Evolutionary conservation across 2,113 vertebrate species (phyloP), one percentile per base, ranked within the genome.

Genomic region (Bufo bufo): DNA sequence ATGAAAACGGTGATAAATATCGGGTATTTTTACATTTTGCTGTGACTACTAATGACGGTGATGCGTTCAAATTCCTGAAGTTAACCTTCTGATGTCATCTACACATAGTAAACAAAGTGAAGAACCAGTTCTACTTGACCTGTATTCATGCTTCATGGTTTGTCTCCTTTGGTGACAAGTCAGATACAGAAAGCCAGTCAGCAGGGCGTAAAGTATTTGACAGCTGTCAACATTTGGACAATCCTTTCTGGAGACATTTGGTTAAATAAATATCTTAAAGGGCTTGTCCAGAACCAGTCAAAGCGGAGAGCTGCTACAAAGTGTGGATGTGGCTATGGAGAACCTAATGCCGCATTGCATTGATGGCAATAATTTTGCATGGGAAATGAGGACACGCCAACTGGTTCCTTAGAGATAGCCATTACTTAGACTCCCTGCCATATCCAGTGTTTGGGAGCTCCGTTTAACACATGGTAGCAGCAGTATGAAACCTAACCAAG

Each of bases 81-180:
- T 75, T 19, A 49, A 50, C 7, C 72, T 75, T 50, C 72, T 75
- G 45, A 49, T 50, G 45, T 75, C 72, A 75, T 74, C 2, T 74
- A 74, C 43, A 17, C 71, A 47, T 74, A 17, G 43, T 19, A 47
- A 19, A 74, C 71, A 19, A 47, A 74, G 33, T 74, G 3, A 19
- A 74, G 71, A 47, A 74, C 71, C 71, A 9, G 71, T 74, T 74
- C 43, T 74, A 14, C 43, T 74, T 74, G 71, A 47, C 43, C 71
- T 47, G 71, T 47, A 47, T 17, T 49, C 43, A 74, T 45, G 43
- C 43, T 74, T 74, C 71, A 74, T 17, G 71, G 14, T 74, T 17
- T 74, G 71, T 74, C 71, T 74, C 45, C 43, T 47, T 45, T 45
- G 1, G 12, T 74, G 71, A 49, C 71, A 74, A 74, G 71, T 47